Percentiles rank a stretch among this genome's conserved stretches.
These are phyloP conservation scores for Chanos chanos DNA, from an alignment of 2,797 vertebrate genomes.

Conservation along the genomic window DNA sequence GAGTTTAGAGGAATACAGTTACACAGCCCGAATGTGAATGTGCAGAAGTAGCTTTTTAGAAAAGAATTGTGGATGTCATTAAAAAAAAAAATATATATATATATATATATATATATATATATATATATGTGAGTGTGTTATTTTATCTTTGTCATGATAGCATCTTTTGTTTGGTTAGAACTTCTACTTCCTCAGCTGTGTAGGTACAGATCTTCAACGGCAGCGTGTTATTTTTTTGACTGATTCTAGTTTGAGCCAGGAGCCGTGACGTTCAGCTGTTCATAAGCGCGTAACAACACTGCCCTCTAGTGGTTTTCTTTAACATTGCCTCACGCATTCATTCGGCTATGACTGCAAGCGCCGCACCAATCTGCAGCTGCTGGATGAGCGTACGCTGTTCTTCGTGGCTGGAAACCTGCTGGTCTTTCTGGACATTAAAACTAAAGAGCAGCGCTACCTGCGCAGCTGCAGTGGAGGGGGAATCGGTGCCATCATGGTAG, in stretches of 20 bases:
- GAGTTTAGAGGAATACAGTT: too few relatives aligned
- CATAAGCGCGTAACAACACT: not conserved
- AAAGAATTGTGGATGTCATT: too few relatives aligned
- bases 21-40: too few relatives aligned
- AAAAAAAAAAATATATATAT: too few relatives aligned
- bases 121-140: not conserved
- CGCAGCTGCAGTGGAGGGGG: slow-evolving; percentile 80
- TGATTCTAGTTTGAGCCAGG: not conserved
- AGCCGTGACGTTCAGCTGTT: not conserved
- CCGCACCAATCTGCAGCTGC: slow-evolving; percentile 79
- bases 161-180: too few relatives aligned
- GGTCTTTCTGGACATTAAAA: slow-evolving; percentile 75
- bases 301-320: slow-evolving; percentile 31
- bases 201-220: too few relatives aligned
- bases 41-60: too few relatives aligned
- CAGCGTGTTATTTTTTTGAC: too few relatives aligned
- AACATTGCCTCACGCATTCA: slow-evolving; percentile 74
- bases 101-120: too few relatives aligned
- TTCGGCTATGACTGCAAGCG: slow-evolving; percentile 88
- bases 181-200: too few relatives aligned
- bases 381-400: slow-evolving; percentile 74
- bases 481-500: slow-evolving; percentile 83
- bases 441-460: slow-evolving; percentile 75
- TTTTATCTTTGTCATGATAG: not conserved
- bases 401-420: slow-evolving; percentile 88